Evolutionary conservation across 2,888 invertebrate species (phyloP).

Genomic region (Eurytoma adleriae): DNA sequence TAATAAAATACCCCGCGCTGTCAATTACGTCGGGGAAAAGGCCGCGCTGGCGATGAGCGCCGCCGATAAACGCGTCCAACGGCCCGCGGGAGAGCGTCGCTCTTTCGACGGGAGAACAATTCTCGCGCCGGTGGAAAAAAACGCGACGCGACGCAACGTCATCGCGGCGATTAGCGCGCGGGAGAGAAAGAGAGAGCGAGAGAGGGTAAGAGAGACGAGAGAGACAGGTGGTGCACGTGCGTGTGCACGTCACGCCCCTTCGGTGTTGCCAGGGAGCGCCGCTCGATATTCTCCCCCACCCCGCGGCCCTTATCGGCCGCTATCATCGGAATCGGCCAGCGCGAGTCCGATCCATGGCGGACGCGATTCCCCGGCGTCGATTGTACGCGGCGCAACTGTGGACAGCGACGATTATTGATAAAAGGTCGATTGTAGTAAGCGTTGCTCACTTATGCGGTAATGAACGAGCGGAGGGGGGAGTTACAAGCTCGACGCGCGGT

Average conservation of each 20-base stretch:
- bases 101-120: not conserved
- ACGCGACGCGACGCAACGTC: slow-evolving; percentile 2
- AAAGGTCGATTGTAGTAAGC: too few species aligned
- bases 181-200: too few species aligned
- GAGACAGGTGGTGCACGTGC: slow-evolving; percentile 69
- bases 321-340: too few species aligned
- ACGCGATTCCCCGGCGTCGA: too few species aligned
- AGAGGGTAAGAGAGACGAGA: slow-evolving; percentile 67
- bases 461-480: too few species aligned
- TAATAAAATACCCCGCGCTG: slow-evolving; percentile 5
- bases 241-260: slow-evolving; percentile 69
- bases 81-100: not conserved
- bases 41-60: not conserved
- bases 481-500: too few species aligned
- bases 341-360: too few species aligned
- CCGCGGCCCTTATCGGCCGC: not conserved
- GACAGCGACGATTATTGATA: too few species aligned
- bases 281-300: slow-evolving; percentile 60
- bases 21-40: slow-evolving; percentile 1
- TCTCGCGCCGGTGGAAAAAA: not conserved
- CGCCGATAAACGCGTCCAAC: slow-evolving; percentile 5
- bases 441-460: too few species aligned
- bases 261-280: slow-evolving; percentile 66
- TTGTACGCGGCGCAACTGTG: too few species aligned
- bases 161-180: slow-evolving; percentile 65